A percentile compares a stretch with the other conserved stretches of the same genome.
Conservation (phyloP, 2,888 invertebrate genomes). For the Papilio protenor region DNA sequence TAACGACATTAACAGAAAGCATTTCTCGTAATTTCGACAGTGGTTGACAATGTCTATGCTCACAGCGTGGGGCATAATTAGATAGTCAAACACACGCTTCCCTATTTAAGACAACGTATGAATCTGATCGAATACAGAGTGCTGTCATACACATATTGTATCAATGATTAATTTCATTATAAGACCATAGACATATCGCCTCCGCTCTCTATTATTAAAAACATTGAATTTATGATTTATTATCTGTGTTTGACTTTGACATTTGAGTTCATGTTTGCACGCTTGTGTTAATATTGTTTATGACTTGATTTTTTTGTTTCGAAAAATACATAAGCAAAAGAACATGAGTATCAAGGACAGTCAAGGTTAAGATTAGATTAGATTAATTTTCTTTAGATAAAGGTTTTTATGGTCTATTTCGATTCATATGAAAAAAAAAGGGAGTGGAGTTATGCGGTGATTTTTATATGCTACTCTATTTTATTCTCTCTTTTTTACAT, state of each 20-base stretch:
- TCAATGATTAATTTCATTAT: constrained; percentile 27
- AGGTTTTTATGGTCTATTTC: too few relatives aligned
- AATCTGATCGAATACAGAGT: constrained; percentile 38
- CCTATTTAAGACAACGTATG: constrained; percentile 38
- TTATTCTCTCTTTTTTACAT: too few relatives aligned
- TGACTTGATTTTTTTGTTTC: too few relatives aligned
- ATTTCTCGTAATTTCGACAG: constrained; percentile 48
- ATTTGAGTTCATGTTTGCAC: neutral
- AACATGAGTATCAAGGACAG: too few relatives aligned
- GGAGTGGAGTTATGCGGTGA: too few relatives aligned
- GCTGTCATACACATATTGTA: constrained; percentile 22
- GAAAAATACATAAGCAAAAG: too few relatives aligned
- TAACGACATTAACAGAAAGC: constrained; percentile 22
- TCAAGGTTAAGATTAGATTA: too few relatives aligned
- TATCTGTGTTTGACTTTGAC: neutral
- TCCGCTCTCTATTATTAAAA: neutral
- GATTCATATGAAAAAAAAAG: too few relatives aligned
- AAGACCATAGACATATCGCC: neutral
- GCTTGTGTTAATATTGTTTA: neutral
- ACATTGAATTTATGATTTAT: neutral
- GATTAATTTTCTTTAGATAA: too few relatives aligned
- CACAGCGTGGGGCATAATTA: constrained; percentile 60
- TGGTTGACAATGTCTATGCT: constrained; percentile 49
- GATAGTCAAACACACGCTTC: constrained; percentile 61
- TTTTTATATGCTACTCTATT: too few relatives aligned